phyloP scores from a whole-genome alignment of 2,797 vertebrate species.

The Mergus octosetaceus region DNA sequence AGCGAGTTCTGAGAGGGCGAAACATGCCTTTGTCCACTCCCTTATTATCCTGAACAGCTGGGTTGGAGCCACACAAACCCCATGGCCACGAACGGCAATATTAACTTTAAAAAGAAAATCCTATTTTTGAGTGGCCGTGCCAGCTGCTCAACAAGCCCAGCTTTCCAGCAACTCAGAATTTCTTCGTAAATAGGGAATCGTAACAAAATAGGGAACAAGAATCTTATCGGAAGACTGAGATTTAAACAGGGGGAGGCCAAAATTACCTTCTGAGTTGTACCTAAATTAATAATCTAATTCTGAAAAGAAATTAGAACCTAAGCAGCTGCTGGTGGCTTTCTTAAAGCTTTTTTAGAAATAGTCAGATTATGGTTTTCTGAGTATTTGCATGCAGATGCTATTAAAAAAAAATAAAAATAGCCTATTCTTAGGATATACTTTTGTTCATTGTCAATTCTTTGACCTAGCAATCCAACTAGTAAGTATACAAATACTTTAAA shows the following conservation, averaged over 20 bases:
- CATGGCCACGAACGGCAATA: background rate
- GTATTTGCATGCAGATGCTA: background rate
- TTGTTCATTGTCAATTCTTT: background rate
- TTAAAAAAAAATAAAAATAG: background rate
- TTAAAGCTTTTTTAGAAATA: constrained; percentile 18
- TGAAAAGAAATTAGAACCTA: constrained; percentile 16
- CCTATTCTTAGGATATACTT: background rate
- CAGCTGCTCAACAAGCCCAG: constrained; percentile 17
- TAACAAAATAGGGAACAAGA: constrained; percentile 3
- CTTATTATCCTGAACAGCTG: constrained; percentile 39
- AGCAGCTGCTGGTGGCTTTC: constrained; percentile 27
- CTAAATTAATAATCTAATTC: constrained; percentile 56
- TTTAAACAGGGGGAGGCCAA: constrained; percentile 9
- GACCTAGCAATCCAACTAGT: background rate
- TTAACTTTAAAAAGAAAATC: constrained; percentile 46
- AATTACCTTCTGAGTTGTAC: constrained; percentile 29
- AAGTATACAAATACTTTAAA: background rate
- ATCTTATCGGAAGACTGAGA: background rate
- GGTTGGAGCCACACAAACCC: background rate
- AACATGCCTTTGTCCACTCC: background rate
- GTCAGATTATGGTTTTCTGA: background rate
- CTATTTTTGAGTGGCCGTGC: constrained; percentile 21
- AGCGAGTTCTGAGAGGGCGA: background rate
- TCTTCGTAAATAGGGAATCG: background rate
- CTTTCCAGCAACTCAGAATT: constrained; percentile 14